phyloP scores from a whole-genome alignment of 35 echinoderm and acorn worm genomes.

The Lytechinus pictus region DNA sequence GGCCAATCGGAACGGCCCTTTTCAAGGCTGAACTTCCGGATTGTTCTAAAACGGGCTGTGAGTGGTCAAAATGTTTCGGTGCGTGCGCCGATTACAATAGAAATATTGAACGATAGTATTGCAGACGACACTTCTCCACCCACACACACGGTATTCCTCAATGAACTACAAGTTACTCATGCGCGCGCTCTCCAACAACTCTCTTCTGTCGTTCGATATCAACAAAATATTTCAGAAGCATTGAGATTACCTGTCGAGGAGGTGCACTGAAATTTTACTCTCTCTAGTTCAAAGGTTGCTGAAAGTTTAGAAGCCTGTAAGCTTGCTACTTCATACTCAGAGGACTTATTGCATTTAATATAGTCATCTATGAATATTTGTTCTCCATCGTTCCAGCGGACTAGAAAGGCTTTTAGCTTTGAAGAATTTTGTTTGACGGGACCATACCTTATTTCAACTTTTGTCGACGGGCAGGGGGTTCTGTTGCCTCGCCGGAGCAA shows the following conservation, averaged over 20 bases:
- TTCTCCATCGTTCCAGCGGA: background rate
- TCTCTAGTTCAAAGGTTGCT: slow-evolving; percentile 27
- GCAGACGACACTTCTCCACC: slow-evolving; percentile 20
- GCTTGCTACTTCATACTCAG: background rate
- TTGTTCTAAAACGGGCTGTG: background rate
- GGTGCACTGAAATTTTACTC: slow-evolving; percentile 13
- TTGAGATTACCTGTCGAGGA: background rate
- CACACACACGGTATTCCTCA: background rate
- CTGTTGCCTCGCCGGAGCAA: background rate
- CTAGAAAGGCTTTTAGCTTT: background rate
- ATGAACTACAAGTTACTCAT: background rate
- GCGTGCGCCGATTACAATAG: slow-evolving; percentile 31
- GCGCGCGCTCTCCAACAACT: background rate
- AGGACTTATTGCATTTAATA: background rate
- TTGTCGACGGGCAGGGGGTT: background rate
- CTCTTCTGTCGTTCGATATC: background rate
- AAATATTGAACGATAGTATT: background rate
- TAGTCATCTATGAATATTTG: background rate
- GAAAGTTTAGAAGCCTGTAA: slow-evolving; percentile 27
- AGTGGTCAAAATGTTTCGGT: background rate
- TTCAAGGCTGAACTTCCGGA: slow-evolving; percentile 44
- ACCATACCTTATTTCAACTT: background rate
- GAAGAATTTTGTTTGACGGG: background rate
- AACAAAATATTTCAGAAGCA: background rate
- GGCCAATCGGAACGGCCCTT: slow-evolving; percentile 20